Evolutionary conservation across 2,888 invertebrate species (phyloP).

Genomic region (Leptinotarsa tumamoca): DNA sequence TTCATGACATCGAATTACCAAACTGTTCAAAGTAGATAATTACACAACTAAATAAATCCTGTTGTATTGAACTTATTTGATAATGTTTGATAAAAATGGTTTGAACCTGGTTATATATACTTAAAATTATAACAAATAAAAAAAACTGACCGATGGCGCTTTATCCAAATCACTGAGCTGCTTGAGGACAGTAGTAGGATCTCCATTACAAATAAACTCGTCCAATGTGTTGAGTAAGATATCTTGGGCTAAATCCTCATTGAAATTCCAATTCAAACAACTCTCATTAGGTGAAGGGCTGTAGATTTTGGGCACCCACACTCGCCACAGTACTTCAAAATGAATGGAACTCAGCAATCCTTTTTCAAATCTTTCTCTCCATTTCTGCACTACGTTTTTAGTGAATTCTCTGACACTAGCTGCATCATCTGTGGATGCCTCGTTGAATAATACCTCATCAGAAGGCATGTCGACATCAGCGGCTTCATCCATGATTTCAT

Average conservation of each 20-base stretch:
- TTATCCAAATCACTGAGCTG: conserved; percentile 75
- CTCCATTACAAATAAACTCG: conserved; percentile 83
- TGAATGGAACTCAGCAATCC: conserved; percentile 62
- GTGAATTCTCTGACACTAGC: conserved; percentile 36
- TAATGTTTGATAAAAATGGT: too few relatives aligned
- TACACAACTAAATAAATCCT: too few relatives aligned
- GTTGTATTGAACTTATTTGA: too few relatives aligned
- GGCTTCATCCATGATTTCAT: conserved; percentile 49
- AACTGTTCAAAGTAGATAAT: too few relatives aligned
- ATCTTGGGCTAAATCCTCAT: conserved; percentile 78
- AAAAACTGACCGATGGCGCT: conserved; percentile 71
- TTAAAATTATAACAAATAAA: neutral
- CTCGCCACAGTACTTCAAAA: conserved; percentile 80
- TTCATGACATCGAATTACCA: too few relatives aligned
- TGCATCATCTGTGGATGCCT: conserved; percentile 35
- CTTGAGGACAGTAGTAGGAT: conserved; percentile 63
- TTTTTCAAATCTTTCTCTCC: conserved; percentile 38
- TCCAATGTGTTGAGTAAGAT: conserved; percentile 82
- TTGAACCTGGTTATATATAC: too few relatives aligned
- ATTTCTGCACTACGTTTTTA: conserved; percentile 41
- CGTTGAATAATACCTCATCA: conserved; percentile 28
- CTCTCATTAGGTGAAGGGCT: conserved; percentile 78
- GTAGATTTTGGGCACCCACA: conserved; percentile 80
- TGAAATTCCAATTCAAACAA: conserved; percentile 80
- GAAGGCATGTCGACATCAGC: conserved; percentile 41